These are phyloP conservation scores for Drosophila aldrichi DNA, from an alignment of 2,888 invertebrate genomes.

Conservation along the genomic window DNA sequence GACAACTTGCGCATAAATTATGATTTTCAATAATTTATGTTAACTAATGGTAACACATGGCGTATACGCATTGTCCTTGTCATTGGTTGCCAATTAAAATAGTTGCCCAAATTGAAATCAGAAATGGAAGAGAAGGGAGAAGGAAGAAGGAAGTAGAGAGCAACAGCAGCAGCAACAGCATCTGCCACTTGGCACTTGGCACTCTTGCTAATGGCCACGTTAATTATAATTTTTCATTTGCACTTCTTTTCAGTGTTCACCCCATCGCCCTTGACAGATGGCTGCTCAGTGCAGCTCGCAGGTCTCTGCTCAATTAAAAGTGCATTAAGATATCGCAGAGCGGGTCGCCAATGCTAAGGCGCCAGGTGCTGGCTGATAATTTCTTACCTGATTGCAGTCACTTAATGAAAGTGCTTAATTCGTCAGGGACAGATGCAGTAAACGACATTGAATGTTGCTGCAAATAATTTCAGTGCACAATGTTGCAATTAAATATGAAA, in stretches of 20 bases:
- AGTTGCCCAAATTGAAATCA: slow-evolving; percentile 17
- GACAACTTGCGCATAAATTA: slow-evolving; percentile 76
- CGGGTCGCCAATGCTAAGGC: slow-evolving; percentile 64
- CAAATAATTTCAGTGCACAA: slow-evolving; percentile 9
- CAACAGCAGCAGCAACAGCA: slow-evolving; percentile 21
- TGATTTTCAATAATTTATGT: slow-evolving; percentile 76
- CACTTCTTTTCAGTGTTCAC: slow-evolving; percentile 63
- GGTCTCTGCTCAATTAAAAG: slow-evolving; percentile 73
- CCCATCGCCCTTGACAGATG: slow-evolving; percentile 41
- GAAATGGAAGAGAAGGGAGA: neutral
- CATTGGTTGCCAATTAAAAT: slow-evolving; percentile 47
- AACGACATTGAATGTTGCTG: slow-evolving; percentile 35
- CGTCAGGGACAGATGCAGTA: slow-evolving; percentile 32
- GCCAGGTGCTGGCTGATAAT: slow-evolving; percentile 55
- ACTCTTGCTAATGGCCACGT: slow-evolving; percentile 55
- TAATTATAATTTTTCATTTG: slow-evolving; percentile 70
- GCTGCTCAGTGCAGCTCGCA: slow-evolving; percentile 30
- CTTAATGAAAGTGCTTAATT: slow-evolving; percentile 76
- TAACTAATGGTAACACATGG: slow-evolving; percentile 73
- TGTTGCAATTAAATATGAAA: slow-evolving; percentile 7
- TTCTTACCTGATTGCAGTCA: slow-evolving; percentile 74
- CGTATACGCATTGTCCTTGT: slow-evolving; percentile 60
- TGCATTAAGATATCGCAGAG: slow-evolving; percentile 68
- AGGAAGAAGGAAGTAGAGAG: neutral
- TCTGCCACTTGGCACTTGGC: slow-evolving; percentile 29